These are phyloP conservation scores for Salarias fasciatus DNA, from an alignment of 2,797 vertebrate genomes.

Conservation along the genomic window DNA sequence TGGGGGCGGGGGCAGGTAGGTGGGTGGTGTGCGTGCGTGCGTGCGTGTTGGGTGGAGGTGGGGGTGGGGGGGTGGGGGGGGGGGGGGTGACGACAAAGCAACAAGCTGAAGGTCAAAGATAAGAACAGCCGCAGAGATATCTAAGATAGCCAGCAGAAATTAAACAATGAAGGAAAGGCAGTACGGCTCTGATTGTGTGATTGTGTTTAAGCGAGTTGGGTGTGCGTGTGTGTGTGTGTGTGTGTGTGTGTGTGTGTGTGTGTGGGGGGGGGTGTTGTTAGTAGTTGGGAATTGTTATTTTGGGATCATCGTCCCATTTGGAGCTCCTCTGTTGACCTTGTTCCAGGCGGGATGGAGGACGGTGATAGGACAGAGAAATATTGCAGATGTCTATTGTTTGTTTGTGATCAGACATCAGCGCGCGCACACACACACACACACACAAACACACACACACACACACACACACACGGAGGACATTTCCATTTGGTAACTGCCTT, in stretches of 20 bases:
- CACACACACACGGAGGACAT: too few relatives aligned
- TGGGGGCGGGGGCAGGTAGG: constrained; percentile 60
- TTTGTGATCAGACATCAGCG: constrained; percentile 74
- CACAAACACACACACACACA: too few relatives aligned
- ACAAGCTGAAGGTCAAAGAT: constrained; percentile 97
- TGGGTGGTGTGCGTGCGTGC: constrained; percentile 50
- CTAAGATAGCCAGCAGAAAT: constrained; percentile 88
- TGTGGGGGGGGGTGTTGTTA: constrained; percentile 27
- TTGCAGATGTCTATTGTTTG: constrained; percentile 82
- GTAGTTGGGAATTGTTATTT: constrained; percentile 86
- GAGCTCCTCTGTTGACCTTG: constrained; percentile 81
- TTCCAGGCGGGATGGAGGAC: constrained; percentile 75
- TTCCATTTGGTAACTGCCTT: constrained; percentile 72
- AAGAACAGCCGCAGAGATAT: constrained; percentile 89
- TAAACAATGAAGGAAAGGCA: constrained; percentile 89
- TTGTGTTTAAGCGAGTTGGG: constrained; percentile 83
- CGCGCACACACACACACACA: constrained; percentile 70
- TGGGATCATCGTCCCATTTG: constrained; percentile 78
- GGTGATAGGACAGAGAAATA: constrained; percentile 75
- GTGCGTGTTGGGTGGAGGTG: constrained; percentile 26
- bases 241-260: constrained; percentile 81
- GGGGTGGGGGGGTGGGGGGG: neutral
- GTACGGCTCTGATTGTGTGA: constrained; percentile 83
- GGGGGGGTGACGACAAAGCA: constrained; percentile 87
- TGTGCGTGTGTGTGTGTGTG: neutral